These are phyloP conservation scores for Gila robusta DNA, from an alignment of 2,797 vertebrate genomes.

Conservation along the genomic window DNA sequence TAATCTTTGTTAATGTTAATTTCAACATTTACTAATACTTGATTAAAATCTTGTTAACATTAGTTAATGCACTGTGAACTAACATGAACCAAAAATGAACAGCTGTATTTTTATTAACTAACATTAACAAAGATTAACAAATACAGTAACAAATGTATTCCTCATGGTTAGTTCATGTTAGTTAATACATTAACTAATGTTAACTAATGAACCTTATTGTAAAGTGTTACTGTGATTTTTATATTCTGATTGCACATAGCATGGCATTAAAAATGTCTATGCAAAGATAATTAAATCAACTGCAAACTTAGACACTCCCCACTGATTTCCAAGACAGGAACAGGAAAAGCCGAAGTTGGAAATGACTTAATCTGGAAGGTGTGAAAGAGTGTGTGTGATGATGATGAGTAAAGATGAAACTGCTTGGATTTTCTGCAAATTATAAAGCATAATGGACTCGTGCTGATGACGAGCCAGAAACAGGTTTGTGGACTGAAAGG, in stretches of 20 bases:
- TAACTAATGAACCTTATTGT: too few species aligned
- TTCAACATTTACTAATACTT: too few species aligned
- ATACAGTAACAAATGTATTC: too few species aligned
- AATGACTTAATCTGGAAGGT: slow-evolving; percentile 69
- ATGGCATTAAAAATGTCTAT: neutral
- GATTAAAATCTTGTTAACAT: too few species aligned
- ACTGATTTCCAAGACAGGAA: slow-evolving; percentile 58
- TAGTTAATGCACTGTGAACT: too few species aligned
- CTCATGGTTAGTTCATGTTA: too few species aligned
- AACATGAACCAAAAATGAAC: too few species aligned
- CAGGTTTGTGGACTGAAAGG: slow-evolving; percentile 68
- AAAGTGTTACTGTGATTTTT: neutral
- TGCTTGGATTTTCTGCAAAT: slow-evolving; percentile 63
- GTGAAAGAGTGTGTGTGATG: neutral
- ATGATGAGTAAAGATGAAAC: neutral
- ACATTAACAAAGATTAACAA: too few species aligned
- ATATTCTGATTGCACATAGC: neutral
- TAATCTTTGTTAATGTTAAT: too few species aligned
- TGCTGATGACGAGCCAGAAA: slow-evolving; percentile 67
- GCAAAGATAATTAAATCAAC: slow-evolving; percentile 71
- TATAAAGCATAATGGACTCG: slow-evolving; percentile 64
- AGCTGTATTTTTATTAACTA: too few species aligned
- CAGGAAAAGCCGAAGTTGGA: slow-evolving; percentile 63
- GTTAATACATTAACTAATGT: too few species aligned
- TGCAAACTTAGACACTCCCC: slow-evolving; percentile 48